phyloP scores from a whole-genome alignment of 2,113 vertebrate genomes.

The Megalops atlanticus region DNA sequence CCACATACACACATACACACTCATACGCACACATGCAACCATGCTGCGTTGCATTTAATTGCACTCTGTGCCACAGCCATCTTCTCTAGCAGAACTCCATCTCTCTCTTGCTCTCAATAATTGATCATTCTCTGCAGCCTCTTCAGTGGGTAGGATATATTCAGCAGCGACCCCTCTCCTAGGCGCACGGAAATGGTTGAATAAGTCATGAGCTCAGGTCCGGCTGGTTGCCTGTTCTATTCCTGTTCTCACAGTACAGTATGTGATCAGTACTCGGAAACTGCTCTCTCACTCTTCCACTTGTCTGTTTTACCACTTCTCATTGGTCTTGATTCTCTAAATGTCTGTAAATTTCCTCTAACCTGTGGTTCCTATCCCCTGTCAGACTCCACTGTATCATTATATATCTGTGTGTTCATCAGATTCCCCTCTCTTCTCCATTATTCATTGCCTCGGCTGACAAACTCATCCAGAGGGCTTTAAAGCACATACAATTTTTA shows the following conservation, averaged over 20 bases:
- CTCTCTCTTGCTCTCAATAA: conserved; percentile 30
- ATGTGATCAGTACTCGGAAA: neutral
- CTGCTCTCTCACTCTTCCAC: too few relatives aligned
- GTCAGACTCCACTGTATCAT: too few relatives aligned
- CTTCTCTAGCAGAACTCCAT: neutral
- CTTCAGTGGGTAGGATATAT: conserved; percentile 33
- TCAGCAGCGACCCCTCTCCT: conserved; percentile 29
- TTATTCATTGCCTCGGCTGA: neutral
- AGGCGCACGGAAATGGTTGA: conserved; percentile 12
- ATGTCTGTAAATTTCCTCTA: too few relatives aligned
- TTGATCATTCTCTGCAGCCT: conserved; percentile 27
- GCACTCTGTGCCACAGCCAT: neutral
- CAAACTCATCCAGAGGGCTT: neutral
- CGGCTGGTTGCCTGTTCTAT: neutral
- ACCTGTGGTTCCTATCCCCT: too few relatives aligned
- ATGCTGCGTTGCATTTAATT: neutral
- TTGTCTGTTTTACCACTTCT: too few relatives aligned
- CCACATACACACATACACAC: neutral
- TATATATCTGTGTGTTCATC: neutral
- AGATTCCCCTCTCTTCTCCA: neutral
- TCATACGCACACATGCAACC: neutral
- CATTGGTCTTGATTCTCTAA: too few relatives aligned
- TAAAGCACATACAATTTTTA: conserved; percentile 3
- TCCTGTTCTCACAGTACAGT: neutral
- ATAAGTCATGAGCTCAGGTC: conserved; percentile 12